Evolutionary conservation across 2,113 vertebrate species (phyloP).

Genomic region (Fregetta grallaria): DNA sequence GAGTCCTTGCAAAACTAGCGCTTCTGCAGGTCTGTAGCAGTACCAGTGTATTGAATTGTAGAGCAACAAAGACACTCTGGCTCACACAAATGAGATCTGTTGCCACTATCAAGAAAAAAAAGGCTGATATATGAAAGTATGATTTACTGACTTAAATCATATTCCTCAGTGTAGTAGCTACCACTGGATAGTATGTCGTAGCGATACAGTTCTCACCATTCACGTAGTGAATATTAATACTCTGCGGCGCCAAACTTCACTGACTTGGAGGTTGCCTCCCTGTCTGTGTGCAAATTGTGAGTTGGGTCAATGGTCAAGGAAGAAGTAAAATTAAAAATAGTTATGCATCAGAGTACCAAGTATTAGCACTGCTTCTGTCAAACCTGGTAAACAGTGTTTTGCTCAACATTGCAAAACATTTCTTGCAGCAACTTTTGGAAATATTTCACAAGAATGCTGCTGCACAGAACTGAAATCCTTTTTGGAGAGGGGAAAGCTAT

Average conservation of each 20-base stretch:
- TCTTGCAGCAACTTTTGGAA: constrained; percentile 21
- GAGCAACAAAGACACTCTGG: neutral
- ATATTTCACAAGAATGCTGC: constrained; percentile 35
- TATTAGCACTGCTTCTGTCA: neutral
- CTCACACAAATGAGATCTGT: neutral
- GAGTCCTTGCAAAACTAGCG: neutral
- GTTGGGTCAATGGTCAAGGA: neutral
- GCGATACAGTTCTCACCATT: neutral
- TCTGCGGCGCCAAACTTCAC: neutral
- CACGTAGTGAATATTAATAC: neutral
- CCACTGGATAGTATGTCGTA: neutral
- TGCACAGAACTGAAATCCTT: constrained; percentile 20
- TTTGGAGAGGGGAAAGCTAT: neutral
- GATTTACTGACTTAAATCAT: neutral
- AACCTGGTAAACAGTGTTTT: neutral
- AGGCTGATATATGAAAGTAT: neutral
- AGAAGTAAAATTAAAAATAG: neutral
- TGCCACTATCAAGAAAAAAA: neutral
- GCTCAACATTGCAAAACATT: constrained; percentile 13
- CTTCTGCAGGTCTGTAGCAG: neutral
- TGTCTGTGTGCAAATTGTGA: neutral
- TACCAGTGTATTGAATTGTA: neutral
- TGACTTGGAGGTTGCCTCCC: neutral
- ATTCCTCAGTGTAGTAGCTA: neutral
- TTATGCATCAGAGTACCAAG: neutral